Conservation (phyloP, 1,140 invertebrate genomes). For the Ceratina japonica region DNA sequence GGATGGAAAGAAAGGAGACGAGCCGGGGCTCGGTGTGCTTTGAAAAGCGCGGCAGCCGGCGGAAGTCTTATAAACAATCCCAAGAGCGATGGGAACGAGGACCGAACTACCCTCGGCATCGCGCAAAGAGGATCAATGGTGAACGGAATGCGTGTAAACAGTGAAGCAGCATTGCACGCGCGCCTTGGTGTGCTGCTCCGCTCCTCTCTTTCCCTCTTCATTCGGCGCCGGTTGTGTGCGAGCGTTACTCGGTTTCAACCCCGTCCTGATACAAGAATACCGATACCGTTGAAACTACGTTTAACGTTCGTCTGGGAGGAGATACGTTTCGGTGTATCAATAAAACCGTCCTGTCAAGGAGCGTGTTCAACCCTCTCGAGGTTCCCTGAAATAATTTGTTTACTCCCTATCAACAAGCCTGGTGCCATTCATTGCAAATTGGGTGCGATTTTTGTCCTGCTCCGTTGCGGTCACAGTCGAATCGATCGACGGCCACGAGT, state of each 20-base stretch:
- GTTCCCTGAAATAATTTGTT: background rate
- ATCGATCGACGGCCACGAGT: too few species aligned
- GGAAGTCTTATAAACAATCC: constrained; percentile 73
- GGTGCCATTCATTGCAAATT: too few species aligned
- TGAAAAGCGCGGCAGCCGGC: constrained; percentile 66
- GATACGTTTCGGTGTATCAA: constrained; percentile 28
- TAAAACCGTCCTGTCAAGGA: background rate
- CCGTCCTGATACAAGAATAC: too few species aligned
- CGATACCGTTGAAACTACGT: constrained; percentile 20
- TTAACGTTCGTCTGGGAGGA: constrained; percentile 28
- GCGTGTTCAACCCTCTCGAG: background rate
- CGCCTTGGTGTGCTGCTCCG: background rate
- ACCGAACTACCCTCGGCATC: constrained; percentile 44
- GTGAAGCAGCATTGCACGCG: constrained; percentile 33
- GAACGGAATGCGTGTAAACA: constrained; percentile 67
- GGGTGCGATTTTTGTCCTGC: too few species aligned
- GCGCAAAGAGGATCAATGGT: constrained; percentile 66
- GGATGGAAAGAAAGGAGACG: background rate
- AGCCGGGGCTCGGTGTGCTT: constrained; percentile 45
- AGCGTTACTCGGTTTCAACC: background rate
- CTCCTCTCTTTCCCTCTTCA: background rate
- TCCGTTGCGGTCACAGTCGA: too few species aligned
- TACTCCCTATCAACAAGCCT: too few species aligned
- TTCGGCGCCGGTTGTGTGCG: background rate
- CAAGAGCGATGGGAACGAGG: constrained; percentile 60